Evolutionary conservation across 2,113 vertebrate genomes (phyloP).

Genomic region (Cyanocitta stelleri): DNA sequence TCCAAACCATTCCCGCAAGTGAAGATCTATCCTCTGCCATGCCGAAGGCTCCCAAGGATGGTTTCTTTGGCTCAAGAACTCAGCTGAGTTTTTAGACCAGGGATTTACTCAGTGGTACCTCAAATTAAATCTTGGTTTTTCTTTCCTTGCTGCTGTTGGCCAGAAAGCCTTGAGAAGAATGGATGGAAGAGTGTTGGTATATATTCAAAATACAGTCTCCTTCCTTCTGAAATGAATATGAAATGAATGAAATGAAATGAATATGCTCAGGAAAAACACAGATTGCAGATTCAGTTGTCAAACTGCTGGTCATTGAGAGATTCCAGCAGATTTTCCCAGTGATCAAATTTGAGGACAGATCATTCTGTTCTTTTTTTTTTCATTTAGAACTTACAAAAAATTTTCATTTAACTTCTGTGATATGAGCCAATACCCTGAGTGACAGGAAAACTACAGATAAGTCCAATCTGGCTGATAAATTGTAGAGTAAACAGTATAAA

Average conservation of each 20-base stretch:
- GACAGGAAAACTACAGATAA: neutral
- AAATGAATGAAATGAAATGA: neutral
- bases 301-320: neutral
- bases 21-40: neutral
- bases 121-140: neutral
- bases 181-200: neutral
- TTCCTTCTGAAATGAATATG: neutral
- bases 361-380: neutral
- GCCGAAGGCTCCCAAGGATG: neutral
- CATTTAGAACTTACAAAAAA: neutral
- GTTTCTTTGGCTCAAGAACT: neutral
- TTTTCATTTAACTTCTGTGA: neutral
- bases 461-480: neutral
- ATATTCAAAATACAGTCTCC: neutral
- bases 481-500: neutral
- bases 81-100: neutral
- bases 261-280: rapidly evolving
- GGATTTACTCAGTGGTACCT: neutral
- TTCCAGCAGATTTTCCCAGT: neutral
- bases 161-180: neutral
- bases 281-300: neutral
- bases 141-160: neutral
- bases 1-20: neutral
- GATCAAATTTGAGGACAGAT: neutral
- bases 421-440: neutral